phyloP scores from a whole-genome alignment of 2,113 vertebrate species.

The Campylorhamphus procurvoides region DNA sequence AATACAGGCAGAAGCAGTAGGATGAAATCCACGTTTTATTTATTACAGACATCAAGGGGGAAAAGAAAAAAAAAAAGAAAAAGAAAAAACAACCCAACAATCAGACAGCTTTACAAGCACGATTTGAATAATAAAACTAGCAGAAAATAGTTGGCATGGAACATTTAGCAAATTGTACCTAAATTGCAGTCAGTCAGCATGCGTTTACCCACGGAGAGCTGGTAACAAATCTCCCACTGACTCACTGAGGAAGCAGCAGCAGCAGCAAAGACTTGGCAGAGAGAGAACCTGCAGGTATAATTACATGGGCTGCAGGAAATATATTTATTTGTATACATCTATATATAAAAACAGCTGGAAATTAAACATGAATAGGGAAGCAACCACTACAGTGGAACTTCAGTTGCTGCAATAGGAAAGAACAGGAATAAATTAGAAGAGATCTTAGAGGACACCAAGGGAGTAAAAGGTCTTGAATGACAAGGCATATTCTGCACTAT shows the following conservation, averaged over 20 bases:
- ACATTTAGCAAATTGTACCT: conserved; percentile 12
- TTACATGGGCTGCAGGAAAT: conserved; percentile 6
- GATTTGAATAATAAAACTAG: conserved; percentile 1
- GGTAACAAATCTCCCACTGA: neutral
- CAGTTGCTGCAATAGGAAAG: neutral
- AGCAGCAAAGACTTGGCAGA: neutral
- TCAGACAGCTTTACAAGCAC: neutral
- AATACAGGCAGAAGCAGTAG: neutral
- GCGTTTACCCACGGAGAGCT: neutral
- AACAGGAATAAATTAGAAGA: neutral
- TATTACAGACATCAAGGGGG: neutral
- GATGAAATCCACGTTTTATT: neutral
- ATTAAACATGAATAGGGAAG: neutral
- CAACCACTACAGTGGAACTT: neutral
- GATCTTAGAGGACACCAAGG: neutral
- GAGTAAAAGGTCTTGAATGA: neutral
- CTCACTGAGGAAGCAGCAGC: neutral
- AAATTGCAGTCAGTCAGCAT: neutral
- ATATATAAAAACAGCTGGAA: neutral
- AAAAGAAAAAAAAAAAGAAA: neutral
- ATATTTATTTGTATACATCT: neutral
- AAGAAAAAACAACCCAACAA: accelerated
- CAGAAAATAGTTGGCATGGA: neutral
- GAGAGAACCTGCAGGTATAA: neutral
- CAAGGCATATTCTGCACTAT: neutral